Evolutionary conservation across 2,797 vertebrate genomes (phyloP).

Genomic region (Premnoplex brunnescens): DNA sequence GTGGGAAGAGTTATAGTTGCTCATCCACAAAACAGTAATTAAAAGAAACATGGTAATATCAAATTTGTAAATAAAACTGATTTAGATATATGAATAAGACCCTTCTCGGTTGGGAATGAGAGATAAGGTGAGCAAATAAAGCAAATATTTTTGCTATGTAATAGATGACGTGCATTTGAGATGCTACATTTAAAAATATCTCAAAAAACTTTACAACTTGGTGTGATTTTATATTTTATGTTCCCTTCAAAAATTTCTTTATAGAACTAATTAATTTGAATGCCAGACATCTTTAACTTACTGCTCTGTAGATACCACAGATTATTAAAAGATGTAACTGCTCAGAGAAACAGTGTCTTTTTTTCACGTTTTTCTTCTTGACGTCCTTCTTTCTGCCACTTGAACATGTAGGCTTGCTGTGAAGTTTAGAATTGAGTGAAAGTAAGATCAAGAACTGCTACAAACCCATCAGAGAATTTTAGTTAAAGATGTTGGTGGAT

Average conservation of each 20-base stretch:
- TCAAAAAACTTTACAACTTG: not conserved
- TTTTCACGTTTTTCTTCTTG: no score
- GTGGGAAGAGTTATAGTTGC: not conserved
- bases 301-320: not conserved
- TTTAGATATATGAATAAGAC: not conserved
- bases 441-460: not conserved
- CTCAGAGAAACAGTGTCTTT: not conserved
- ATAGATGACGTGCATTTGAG: not conserved
- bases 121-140: not conserved
- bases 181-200: not conserved
- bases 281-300: not conserved
- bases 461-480: not conserved
- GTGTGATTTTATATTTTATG: not conserved
- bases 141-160: not conserved
- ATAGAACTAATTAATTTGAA: not conserved
- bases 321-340: not conserved
- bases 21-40: not conserved
- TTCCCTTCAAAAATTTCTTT: not conserved
- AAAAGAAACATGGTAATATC: not conserved
- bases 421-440: not conserved
- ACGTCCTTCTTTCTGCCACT: no score
- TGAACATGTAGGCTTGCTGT: not conserved
- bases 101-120: not conserved
- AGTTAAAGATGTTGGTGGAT: not conserved
- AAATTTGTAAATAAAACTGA: not conserved